Evolutionary conservation across 2,888 invertebrate genomes (phyloP), one percentile per base, ranked within the genome.

Genomic region (Branchellion lobata): DNA sequence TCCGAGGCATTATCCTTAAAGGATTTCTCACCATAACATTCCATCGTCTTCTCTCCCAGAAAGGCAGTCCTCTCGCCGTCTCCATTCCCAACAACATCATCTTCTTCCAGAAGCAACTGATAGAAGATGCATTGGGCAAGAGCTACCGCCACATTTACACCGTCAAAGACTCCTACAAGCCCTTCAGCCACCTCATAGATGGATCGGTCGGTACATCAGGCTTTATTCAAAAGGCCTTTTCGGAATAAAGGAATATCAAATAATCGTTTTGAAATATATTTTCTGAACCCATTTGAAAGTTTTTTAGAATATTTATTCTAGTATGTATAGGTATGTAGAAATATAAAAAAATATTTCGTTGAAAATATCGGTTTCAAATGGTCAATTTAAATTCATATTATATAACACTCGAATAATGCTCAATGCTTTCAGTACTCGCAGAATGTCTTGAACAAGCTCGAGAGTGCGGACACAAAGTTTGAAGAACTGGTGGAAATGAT

Each of bases 401-500:
- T n/a, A n/a, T n/a, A n/a, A n/a, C n/a, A n/a, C n/a, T n/a, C n/a
- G n/a, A n/a, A n/a, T n/a, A n/a, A n/a, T n/a, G n/a, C n/a, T n/a
- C n/a, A n/a, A n/a, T n/a, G n/a, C n/a, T n/a, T n/a, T 27, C 36
- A 77, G 77, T 31, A 51, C 14, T 57, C 61, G 29, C 47, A 34
- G 29, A 18, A 33, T n/a, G 53, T 61, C 0, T 24, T 65, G 0
- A 29, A 33, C 5, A 61, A 61, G 77, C 33, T 77, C n/a, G 24
- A 21, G 31, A 77, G 61, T n/a, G 33, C 61, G 11, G 77, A 29
- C 65, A 36, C 65, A 0, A 77, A 77, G 27, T 77, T 77, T 36
- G 77, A 77, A 8, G 77, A 77, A 11, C 27, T 77, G 77, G 53
- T 34, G 24, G 40, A 34, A 34, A 24, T 65, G 77, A 77, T 77